A percentile compares a stretch with the other conserved stretches of the same genome.
These are phyloP conservation scores for Xestia sexstrigata DNA, from an alignment of 2,888 invertebrate species.

Conservation along the genomic window DNA sequence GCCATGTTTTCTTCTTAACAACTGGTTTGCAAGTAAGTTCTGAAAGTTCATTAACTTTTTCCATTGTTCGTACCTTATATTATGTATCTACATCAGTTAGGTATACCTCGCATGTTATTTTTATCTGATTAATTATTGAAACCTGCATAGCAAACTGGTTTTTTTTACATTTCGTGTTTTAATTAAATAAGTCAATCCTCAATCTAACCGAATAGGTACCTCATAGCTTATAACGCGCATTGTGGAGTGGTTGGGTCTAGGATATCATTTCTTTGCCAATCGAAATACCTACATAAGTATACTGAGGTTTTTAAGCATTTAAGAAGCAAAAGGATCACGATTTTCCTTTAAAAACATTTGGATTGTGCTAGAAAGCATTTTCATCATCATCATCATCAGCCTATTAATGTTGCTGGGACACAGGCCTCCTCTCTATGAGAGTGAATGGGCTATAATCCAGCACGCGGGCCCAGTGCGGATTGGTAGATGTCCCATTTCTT, in stretches of 20 bases:
- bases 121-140: neutral
- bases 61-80: neutral
- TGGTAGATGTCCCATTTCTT: no score
- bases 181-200: neutral
- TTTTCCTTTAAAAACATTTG: neutral
- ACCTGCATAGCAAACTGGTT: neutral
- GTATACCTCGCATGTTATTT: constrained; percentile 27
- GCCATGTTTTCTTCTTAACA: constrained; percentile 31
- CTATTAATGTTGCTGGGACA: no score
- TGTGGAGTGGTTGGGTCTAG: neutral
- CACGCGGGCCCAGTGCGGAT: no score
- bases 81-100: constrained; percentile 20
- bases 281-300: neutral
- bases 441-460: no score
- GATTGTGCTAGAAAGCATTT: neutral
- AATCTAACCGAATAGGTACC: neutral
- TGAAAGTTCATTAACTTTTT: constrained; percentile 20
- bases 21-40: constrained; percentile 60
- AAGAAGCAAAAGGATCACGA: neutral
- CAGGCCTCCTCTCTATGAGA: no score
- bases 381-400: no score
- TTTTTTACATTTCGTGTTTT: neutral
- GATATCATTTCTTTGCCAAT: neutral
- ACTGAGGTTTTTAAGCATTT: neutral
- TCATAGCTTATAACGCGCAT: neutral